Evolutionary conservation across 2,113 vertebrate species (phyloP).

Genomic region (Antechinus stuartii): DNA sequence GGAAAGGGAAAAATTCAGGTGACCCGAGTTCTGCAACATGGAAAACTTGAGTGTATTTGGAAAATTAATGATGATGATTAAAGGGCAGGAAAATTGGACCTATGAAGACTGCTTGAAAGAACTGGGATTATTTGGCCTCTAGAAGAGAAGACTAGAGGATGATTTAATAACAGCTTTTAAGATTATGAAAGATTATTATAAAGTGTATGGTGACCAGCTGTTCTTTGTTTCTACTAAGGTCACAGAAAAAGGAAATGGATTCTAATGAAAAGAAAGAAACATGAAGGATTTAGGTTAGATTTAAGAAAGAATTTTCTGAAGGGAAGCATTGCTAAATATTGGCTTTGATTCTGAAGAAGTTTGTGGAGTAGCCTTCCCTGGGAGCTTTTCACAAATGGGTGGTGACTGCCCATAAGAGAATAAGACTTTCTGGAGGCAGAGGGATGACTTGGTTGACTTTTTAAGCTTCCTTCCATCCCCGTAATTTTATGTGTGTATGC

Average conservation of each 20-base stretch:
- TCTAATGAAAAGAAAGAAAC: constrained; percentile 48
- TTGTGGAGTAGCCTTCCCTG: not conserved
- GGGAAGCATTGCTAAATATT: not conserved
- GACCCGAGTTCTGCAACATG: constrained; percentile 59
- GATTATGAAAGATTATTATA: constrained; percentile 79
- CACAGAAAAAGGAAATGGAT: constrained; percentile 22
- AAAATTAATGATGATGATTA: constrained; percentile 74
- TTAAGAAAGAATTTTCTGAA: constrained; percentile 58
- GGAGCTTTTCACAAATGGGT: not conserved
- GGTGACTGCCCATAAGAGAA: not conserved
- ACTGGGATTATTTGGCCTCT: constrained; percentile 74
- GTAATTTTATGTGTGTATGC: constrained; percentile 18
- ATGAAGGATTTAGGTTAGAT: constrained; percentile 62
- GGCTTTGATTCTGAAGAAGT: not conserved
- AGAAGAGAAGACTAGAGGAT: constrained; percentile 77
- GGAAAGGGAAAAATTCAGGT: constrained; percentile 17
- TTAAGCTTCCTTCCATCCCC: constrained; percentile 16
- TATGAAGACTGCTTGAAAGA: constrained; percentile 78
- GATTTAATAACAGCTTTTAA: constrained; percentile 79
- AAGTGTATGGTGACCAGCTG: constrained; percentile 80
- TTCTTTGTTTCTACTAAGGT: constrained; percentile 67
- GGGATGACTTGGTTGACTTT: constrained; percentile 29
- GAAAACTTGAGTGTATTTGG: constrained; percentile 68
- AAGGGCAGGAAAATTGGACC: constrained; percentile 78
- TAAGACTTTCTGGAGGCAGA: constrained; percentile 3